Evolutionary conservation across 2,888 invertebrate species (phyloP).

Genomic region (Ptychoptera albimana): DNA sequence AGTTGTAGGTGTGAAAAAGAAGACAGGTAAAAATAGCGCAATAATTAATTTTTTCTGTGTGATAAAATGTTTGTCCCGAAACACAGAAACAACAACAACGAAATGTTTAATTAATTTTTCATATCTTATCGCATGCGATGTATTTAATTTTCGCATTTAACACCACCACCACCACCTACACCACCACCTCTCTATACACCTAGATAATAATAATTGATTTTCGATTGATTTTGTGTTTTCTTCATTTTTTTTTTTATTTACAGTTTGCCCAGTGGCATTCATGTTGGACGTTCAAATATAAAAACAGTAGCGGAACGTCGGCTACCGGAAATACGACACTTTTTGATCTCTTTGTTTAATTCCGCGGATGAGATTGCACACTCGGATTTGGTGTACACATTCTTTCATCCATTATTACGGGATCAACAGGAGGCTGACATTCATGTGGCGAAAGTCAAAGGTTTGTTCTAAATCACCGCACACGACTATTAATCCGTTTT

Average conservation of each 20-base stretch:
- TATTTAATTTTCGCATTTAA: too few species aligned
- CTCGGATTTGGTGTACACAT: constrained; percentile 92
- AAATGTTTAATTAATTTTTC: too few species aligned
- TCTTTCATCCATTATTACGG: constrained; percentile 89
- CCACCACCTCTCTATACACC: too few species aligned
- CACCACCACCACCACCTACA: too few species aligned
- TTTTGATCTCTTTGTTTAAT: constrained; percentile 70
- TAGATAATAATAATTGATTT: neutral
- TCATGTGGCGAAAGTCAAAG: constrained; percentile 59
- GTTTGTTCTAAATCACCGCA: constrained; percentile 28
- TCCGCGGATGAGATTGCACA: constrained; percentile 90
- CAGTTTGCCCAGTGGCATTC: constrained; percentile 56
- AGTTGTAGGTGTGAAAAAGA: too few species aligned
- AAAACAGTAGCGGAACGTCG: constrained; percentile 88
- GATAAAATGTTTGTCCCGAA: too few species aligned
- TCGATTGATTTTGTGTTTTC: too few species aligned
- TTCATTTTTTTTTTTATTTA: constrained; percentile 9
- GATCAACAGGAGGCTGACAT: constrained; percentile 86
- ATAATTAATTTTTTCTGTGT: too few species aligned
- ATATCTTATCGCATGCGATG: too few species aligned
- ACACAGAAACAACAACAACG: too few species aligned
- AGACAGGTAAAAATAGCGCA: too few species aligned
- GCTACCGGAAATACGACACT: constrained; percentile 75
- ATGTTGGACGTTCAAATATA: constrained; percentile 84
- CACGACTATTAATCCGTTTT: neutral